Conservation (phyloP, 2,797 vertebrate genomes). For the Cryptoprocta ferox region DNA sequence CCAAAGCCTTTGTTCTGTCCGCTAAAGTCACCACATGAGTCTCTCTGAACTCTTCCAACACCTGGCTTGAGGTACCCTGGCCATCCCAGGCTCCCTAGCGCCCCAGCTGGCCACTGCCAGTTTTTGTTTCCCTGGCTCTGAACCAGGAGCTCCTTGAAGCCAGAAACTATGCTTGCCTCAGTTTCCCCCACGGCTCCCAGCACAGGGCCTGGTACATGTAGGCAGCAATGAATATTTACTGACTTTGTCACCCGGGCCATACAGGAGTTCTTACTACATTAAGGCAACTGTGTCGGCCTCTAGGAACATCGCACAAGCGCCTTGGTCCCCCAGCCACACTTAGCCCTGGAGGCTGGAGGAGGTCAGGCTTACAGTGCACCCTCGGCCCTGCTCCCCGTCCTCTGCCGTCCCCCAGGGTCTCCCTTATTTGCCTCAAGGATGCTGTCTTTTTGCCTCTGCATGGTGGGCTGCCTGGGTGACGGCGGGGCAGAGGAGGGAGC, state of each 20-base stretch:
- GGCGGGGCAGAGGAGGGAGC: not conserved
- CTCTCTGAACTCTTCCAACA: not conserved
- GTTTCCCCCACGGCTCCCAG: not conserved
- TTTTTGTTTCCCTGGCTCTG: not conserved
- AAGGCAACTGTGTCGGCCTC: not conserved
- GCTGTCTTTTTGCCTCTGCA: not conserved
- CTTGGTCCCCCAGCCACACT: too few species aligned
- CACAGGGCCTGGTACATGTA: not conserved
- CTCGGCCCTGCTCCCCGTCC: not conserved
- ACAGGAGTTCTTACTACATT: not conserved
- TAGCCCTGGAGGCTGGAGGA: not conserved
- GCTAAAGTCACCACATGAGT: not conserved
- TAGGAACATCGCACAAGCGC: not conserved
- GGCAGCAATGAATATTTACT: not conserved
- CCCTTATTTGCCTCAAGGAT: not conserved
- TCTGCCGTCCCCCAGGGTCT: fast-evolving
- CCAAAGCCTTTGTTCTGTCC: not conserved
- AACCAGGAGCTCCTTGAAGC: not conserved
- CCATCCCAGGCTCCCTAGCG: not conserved
- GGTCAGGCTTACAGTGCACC: not conserved
- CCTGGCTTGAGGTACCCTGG: not conserved
- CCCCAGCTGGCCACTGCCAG: not conserved
- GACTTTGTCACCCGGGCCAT: not conserved
- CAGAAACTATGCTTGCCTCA: not conserved
- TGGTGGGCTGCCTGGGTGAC: not conserved